Evolutionary conservation across 2,888 invertebrate genomes (phyloP).

Genomic region (Chouioia cunea): DNA sequence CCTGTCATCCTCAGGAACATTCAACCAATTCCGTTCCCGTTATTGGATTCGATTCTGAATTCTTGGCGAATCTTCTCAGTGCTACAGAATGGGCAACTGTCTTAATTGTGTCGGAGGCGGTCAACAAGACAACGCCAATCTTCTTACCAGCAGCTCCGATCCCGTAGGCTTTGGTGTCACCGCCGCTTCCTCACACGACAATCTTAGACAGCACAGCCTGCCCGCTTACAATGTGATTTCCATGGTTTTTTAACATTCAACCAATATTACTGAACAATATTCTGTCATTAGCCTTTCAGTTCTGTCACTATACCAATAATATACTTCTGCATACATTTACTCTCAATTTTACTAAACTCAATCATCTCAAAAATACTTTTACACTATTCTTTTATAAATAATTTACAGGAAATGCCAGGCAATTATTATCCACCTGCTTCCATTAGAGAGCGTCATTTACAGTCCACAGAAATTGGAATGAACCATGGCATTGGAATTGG

Average conservation of each 20-base stretch:
- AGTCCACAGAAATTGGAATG: slow-evolving; percentile 74
- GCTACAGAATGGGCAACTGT: slow-evolving; percentile 77
- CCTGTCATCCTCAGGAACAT: not conserved
- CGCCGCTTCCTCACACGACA: slow-evolving; percentile 67
- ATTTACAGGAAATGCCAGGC: slow-evolving; percentile 71
- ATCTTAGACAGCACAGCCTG: slow-evolving; percentile 71
- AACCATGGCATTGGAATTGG: slow-evolving; percentile 64
- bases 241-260: slow-evolving; percentile 19
- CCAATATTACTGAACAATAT: too few species aligned
- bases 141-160: slow-evolving; percentile 61
- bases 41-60: too few species aligned
- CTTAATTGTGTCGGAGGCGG: slow-evolving; percentile 71
- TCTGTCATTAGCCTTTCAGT: not conserved
- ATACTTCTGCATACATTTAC: slow-evolving; percentile 31
- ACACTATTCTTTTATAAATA: not conserved
- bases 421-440: slow-evolving; percentile 74
- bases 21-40: too few species aligned
- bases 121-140: slow-evolving; percentile 65
- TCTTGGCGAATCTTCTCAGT: not conserved
- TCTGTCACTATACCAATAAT: slow-evolving; percentile 49
- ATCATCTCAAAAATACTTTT: slow-evolving; percentile 32
- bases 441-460: slow-evolving; percentile 69
- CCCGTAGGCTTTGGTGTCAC: slow-evolving; percentile 57
- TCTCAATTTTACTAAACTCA: slow-evolving; percentile 47
- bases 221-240: slow-evolving; percentile 70